Base-by-base conservation (phyloP, 2,797 vertebrate genomes). In the Trachurus trachurus region DNA sequence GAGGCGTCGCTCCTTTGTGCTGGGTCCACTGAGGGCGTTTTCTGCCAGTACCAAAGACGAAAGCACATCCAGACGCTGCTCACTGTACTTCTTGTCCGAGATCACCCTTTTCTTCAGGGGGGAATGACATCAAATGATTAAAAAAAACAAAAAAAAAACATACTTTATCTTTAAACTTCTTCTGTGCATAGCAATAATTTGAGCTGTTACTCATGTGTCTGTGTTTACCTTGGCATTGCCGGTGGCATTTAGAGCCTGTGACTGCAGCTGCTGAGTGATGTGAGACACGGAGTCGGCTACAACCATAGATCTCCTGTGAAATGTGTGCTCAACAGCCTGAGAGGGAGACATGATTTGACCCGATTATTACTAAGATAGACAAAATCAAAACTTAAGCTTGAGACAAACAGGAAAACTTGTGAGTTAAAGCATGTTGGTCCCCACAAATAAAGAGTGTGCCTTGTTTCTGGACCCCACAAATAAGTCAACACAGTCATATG, bases 71-170 rank as follows among this genome's bases (percentile, higher is more conserved):
- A 99, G 94, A 39, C 98, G 96, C 88, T 99, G 98, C 86, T 99
- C 98, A 2, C 98, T 99, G 87, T 99, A 99, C 92, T 99, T 99
- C 92, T 97, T 99, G 86, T 99, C 98, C 11, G 98, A 99, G 92
- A 99, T 96, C 9, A 99, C 98, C 71, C 97, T 96, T 97, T 99
- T 99, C 98, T 99, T 91, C 21, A 92, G 49, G 13, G 74, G 54
- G 16, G 7, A 21, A 9, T 74, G 89, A 34, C 62, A 45, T 45
- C 16, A 17, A 45, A 45, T 45, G 16, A 42, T 42, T 16, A 4
- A 16, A 45, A 6, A 45, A 45, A 16, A 45, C 0, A 16, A 45
- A 6, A 45, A 45, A 16, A 45, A 9, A 42, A 39, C 3, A 45
- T 37, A 2, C 17, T 34, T 54, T 4, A 19, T 0, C 9, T 57